phyloP scores from a whole-genome alignment of 2,888 invertebrate species.

The Chrysolina oricalcia region DNA sequence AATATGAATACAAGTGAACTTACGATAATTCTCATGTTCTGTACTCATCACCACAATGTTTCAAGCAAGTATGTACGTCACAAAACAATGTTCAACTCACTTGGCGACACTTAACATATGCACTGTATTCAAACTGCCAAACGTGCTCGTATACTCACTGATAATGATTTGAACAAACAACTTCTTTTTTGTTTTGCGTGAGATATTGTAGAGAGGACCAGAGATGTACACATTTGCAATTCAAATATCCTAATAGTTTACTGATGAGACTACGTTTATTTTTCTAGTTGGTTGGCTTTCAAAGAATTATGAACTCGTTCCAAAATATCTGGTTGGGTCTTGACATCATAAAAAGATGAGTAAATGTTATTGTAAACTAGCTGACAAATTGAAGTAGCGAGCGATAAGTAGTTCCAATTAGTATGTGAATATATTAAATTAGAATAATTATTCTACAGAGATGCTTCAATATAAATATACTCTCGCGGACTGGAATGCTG shows the following conservation, averaged over 20 bases:
- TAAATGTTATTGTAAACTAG: background rate
- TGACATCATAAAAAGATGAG: background rate
- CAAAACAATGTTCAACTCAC: background rate
- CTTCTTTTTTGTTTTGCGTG: slow-evolving; percentile 17
- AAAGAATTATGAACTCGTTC: background rate
- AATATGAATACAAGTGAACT: background rate
- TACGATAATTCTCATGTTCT: background rate
- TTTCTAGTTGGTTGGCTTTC: background rate
- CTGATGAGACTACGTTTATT: slow-evolving; percentile 13
- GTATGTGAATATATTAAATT: background rate
- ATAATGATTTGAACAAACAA: slow-evolving; percentile 16
- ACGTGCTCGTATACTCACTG: slow-evolving; percentile 4
- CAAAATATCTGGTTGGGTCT: background rate
- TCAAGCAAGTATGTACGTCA: background rate
- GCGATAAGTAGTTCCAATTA: background rate
- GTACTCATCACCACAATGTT: background rate
- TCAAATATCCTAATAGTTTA: slow-evolving; percentile 5
- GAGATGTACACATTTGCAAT: slow-evolving; percentile 20
- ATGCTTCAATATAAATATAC: no score
- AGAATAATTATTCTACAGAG: background rate
- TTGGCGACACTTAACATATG: slow-evolving; percentile 17
- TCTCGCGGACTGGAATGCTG: no score
- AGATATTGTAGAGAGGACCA: background rate
- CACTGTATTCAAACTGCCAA: background rate
- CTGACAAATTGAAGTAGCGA: background rate